Percentiles rank a stretch among this genome's conserved stretches.
phyloP scores from a whole-genome alignment of 35 echinoderm and acorn worm species.

The Apostichopus californicus region DNA sequence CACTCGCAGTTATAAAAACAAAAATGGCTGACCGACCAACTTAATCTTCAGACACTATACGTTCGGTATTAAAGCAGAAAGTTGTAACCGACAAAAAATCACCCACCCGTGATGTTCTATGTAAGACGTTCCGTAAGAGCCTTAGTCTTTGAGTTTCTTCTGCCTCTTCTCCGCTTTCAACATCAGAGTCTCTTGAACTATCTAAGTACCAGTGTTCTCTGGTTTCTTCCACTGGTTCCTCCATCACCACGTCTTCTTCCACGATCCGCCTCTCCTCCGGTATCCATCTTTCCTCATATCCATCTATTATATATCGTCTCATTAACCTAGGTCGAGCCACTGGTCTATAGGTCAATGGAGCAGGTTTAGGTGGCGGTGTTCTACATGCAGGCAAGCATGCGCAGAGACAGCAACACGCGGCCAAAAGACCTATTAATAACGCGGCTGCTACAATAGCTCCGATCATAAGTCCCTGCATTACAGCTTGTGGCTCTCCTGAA shows the following conservation, averaged over 20 bases:
- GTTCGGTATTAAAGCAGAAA: too few species aligned
- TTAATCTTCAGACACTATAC: too few species aligned
- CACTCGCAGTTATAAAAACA: too few species aligned
- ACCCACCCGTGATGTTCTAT: conserved; percentile 5
- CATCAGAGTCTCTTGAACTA: background rate
- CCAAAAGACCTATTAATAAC: conserved; percentile 1
- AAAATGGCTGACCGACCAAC: too few species aligned
- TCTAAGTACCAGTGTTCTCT: background rate
- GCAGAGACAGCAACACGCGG: background rate
- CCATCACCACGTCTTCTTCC: background rate
- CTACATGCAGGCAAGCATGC: conserved; percentile 2
- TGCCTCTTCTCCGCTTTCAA: background rate
- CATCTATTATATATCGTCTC: background rate
- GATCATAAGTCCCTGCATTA: conserved; percentile 17
- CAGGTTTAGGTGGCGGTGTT: background rate
- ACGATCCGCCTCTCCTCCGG: background rate
- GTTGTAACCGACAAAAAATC: background rate
- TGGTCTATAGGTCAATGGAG: background rate
- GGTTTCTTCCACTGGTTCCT: background rate
- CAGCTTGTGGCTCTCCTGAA: background rate
- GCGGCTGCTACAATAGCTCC: background rate
- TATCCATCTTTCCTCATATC: background rate
- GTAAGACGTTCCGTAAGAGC: background rate
- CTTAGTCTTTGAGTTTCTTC: background rate
- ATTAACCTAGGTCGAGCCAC: background rate